phyloP scores from a whole-genome alignment of 2,113 vertebrate species.

The Larimichthys polyactis region DNA sequence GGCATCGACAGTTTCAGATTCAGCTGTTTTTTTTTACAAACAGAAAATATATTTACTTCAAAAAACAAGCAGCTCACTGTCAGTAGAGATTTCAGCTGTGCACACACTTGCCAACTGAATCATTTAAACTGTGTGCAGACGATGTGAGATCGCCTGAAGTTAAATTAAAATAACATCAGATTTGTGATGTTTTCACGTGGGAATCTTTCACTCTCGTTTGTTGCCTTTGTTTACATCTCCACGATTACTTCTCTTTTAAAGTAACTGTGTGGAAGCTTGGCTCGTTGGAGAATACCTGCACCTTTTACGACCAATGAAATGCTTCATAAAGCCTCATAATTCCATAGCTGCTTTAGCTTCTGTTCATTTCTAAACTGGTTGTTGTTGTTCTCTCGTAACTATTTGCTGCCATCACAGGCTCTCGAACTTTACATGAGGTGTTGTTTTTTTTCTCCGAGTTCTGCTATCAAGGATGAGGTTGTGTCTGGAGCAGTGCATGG shows the following conservation, averaged over 20 bases:
- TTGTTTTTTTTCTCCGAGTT: neutral
- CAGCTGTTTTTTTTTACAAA: neutral
- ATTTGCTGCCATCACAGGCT: slow-evolving; percentile 4
- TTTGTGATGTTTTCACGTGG: neutral
- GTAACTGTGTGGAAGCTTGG: neutral
- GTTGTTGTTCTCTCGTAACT: slow-evolving; percentile 3
- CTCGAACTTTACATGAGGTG: neutral
- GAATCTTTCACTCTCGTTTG: neutral
- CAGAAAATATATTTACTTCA: neutral
- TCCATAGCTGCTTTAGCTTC: neutral
- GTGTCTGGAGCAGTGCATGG: slow-evolving; percentile 20
- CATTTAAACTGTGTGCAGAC: neutral
- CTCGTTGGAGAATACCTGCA: slow-evolving; percentile 17
- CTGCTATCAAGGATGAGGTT: slow-evolving; percentile 20
- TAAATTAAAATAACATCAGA: neutral
- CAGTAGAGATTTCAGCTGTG: neutral
- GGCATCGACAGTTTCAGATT: neutral
- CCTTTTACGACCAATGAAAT: slow-evolving; percentile 54
- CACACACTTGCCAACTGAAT: neutral
- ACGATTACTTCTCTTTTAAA: neutral
- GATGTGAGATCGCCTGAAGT: neutral
- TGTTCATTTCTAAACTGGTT: slow-evolving; percentile 18
- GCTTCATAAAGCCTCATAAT: slow-evolving; percentile 31
- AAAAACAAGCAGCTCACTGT: neutral
- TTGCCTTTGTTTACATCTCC: slow-evolving; percentile 32